A percentile compares a stretch with the other conserved stretches of the same genome.
These are phyloP conservation scores for Fulmarus glacialis DNA, from an alignment of 2,113 vertebrate species.

Conservation along the genomic window DNA sequence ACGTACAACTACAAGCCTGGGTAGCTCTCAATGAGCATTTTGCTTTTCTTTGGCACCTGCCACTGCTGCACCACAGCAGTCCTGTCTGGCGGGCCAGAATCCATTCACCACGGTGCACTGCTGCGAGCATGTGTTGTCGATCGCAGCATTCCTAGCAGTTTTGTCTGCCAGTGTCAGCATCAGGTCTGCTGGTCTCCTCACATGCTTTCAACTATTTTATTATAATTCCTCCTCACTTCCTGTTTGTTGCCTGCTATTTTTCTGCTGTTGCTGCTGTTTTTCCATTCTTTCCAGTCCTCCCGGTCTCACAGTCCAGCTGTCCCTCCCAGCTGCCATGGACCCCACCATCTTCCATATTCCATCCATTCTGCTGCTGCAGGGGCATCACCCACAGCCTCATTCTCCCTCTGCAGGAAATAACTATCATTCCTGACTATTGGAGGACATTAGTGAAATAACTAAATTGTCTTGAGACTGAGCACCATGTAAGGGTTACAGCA, in stretches of 20 bases:
- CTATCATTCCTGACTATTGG: constrained; percentile 44
- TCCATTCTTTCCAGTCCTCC: not conserved
- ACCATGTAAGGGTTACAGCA: constrained; percentile 1
- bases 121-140: not conserved
- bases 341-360: not conserved
- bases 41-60: not conserved
- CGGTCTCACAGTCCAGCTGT: not conserved
- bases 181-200: not conserved
- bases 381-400: not conserved
- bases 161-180: not conserved
- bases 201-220: not conserved
- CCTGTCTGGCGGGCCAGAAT: not conserved
- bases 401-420: constrained; percentile 53
- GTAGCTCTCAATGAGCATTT: not conserved
- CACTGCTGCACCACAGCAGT: not conserved
- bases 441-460: constrained; percentile 44
- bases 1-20: not conserved
- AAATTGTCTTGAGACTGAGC: constrained; percentile 50
- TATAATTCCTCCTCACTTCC: not conserved
- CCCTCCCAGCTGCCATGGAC: not conserved
- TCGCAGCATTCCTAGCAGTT: not conserved
- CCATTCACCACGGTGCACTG: not conserved
- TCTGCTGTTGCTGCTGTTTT: not conserved
- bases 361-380: not conserved
- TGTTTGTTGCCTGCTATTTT: not conserved